Evolutionary conservation across 1,140 invertebrate species (phyloP), one percentile per base, ranked within the genome.

Genomic region (Helicoverpa armigera): DNA sequence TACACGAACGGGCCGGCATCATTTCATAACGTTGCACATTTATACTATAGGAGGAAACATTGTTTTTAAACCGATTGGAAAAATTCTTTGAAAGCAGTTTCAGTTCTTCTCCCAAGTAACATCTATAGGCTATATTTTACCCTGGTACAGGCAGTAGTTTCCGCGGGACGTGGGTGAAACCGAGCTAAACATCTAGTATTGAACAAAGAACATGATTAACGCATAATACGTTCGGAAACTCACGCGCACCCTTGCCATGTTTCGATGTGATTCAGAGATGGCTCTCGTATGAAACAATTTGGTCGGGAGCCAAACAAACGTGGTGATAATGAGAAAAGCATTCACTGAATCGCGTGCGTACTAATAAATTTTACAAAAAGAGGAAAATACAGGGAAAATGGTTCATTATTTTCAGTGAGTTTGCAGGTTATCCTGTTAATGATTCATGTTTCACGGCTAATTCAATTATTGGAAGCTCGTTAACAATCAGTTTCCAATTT

Each of bases 161-260:
- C 23, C 23, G 23, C 23, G 23, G 23, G 23, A 23, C 23, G 23
- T 2, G 23, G 23, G 23, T 23, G 23, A 23, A 23, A 23, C 23
- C 23, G 23, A 23, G 23, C 1, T 1, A 23, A 23, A 23, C 23
- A 2, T 0, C 23, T 23, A 23, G 23, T 23, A 54, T 72, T 72
- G 10, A 72, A 72, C 65, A 69, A 69, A 69, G 65, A 72, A 54
- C 48, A 72, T 54, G 69, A 72, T 72, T 54, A 53, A 72, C 50
- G 4, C 31, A 14, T 48, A 3, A 1, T 31, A 54, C 50, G 48
- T 29, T 70, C 7, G 16, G 9, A 16, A 11, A 23, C 18, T 13
- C 69, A 54, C 50, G 16, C 69, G 69, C 18, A 54, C 43, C 31
- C 35, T 65, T 48, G 35, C 35, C 35, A 43, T 43, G 29, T 31